Percentiles rank a stretch among this genome's conserved stretches.
Conservation (phyloP, 2,888 invertebrate genomes). For the Drosophila yooni region DNA sequence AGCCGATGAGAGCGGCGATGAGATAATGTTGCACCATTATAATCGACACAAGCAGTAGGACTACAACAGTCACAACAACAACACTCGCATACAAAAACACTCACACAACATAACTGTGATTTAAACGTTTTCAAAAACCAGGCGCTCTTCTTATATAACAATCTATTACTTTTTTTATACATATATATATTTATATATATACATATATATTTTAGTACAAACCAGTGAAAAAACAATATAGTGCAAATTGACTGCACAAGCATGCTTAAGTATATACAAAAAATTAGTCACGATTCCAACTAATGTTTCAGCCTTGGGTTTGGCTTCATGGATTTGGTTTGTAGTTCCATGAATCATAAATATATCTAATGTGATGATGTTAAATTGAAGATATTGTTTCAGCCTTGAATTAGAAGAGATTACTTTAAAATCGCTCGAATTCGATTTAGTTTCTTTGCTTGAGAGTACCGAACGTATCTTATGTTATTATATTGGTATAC, state of each 20-base stretch:
- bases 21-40: slow-evolving; percentile 80
- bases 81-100: slow-evolving; percentile 41
- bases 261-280: too few species aligned
- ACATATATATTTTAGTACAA: neutral
- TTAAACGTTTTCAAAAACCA: slow-evolving; percentile 67
- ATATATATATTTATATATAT: neutral
- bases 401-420: too few species aligned
- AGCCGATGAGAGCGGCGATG: slow-evolving; percentile 80
- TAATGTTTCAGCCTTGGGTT: too few species aligned
- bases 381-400: too few species aligned
- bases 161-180: slow-evolving; percentile 7
- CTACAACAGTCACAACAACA: neutral
- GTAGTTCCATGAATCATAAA: neutral
- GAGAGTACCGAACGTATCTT: too few species aligned
- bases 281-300: too few species aligned
- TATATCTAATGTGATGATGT: too few species aligned
- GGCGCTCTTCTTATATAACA: slow-evolving; percentile 36
- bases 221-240: neutral
- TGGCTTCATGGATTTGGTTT: too few species aligned
- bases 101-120: slow-evolving; percentile 73
- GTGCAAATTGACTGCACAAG: too few species aligned
- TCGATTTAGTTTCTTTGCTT: too few species aligned
- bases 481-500: too few species aligned
- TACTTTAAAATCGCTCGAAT: too few species aligned
- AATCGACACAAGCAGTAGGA: slow-evolving; percentile 56